Percentiles rank a stretch among this genome's conserved stretches.
Evolutionary conservation across 2,797 vertebrate genomes (phyloP).

Genomic region (Pithecia hirsuta): DNA sequence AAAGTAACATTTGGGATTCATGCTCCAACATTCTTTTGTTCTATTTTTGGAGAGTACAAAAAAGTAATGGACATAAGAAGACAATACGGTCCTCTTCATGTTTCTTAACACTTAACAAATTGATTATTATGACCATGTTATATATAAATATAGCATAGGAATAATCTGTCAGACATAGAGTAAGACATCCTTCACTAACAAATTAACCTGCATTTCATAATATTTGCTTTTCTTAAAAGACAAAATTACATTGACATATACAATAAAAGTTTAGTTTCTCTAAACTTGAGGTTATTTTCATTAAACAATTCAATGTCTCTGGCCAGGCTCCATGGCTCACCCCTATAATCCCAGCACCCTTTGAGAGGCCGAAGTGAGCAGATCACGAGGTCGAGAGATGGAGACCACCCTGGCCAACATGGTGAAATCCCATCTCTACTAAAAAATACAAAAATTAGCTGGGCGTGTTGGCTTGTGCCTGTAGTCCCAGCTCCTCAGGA

Average conservation of each 20-base stretch:
- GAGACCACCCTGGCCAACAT: too few species aligned
- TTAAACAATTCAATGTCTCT: neutral
- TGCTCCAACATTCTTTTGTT: neutral
- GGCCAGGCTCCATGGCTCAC: too few species aligned
- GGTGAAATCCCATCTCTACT: too few species aligned
- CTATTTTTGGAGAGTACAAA: conserved; percentile 4
- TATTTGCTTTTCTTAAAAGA: conserved; percentile 9
- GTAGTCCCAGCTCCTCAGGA: too few species aligned
- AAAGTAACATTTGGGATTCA: neutral
- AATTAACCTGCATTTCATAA: neutral
- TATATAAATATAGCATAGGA: neutral
- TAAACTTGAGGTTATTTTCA: neutral
- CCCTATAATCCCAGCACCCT: too few species aligned
- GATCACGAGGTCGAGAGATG: too few species aligned
- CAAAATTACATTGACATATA: neutral
- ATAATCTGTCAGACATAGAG: neutral
- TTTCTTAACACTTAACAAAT: neutral
- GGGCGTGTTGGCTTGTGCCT: too few species aligned
- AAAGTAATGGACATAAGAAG: neutral
- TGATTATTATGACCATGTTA: neutral
- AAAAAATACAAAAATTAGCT: too few species aligned
- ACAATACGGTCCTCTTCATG: neutral
- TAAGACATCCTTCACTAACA: neutral
- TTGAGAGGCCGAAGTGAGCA: too few species aligned
- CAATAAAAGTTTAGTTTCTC: neutral